Evolutionary conservation across 2,113 vertebrate species (phyloP).

Genomic region (Platysternon megacephalum): DNA sequence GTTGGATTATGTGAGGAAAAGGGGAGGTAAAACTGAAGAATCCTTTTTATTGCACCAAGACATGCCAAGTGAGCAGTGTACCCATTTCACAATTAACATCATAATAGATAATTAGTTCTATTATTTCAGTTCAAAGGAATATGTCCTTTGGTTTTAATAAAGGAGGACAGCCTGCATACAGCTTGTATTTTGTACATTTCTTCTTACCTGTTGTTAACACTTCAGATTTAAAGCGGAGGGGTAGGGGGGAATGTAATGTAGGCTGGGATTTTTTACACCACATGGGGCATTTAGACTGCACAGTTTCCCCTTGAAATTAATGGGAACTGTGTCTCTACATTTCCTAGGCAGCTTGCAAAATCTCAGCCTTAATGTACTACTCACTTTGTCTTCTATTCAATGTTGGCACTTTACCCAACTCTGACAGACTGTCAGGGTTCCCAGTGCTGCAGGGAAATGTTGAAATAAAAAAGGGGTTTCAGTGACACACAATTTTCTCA

Average conservation of each 20-base stretch:
- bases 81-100: rapidly evolving
- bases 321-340: not conserved
- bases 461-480: not conserved
- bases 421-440: not conserved
- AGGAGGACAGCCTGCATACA: not conserved
- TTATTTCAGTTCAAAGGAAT: not conserved
- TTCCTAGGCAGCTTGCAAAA: not conserved
- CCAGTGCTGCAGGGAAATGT: not conserved
- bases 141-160: rapidly evolving
- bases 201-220: not conserved
- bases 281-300: not conserved
- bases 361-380: not conserved
- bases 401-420: not conserved
- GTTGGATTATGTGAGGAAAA: rapidly evolving
- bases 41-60: not conserved
- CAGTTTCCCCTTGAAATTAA: not conserved
- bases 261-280: not conserved
- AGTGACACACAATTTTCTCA: not conserved
- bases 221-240: not conserved
- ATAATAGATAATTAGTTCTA: rapidly evolving
- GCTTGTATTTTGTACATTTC: not conserved
- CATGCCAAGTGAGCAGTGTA: not conserved
- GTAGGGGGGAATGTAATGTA: not conserved
- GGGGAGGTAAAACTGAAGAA: not conserved
- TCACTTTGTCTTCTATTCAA: not conserved